A percentile compares a stretch with the other conserved stretches of the same genome.
These are phyloP conservation scores for Agrotis segetum DNA, from an alignment of 2,888 invertebrate genomes.

Conservation along the genomic window DNA sequence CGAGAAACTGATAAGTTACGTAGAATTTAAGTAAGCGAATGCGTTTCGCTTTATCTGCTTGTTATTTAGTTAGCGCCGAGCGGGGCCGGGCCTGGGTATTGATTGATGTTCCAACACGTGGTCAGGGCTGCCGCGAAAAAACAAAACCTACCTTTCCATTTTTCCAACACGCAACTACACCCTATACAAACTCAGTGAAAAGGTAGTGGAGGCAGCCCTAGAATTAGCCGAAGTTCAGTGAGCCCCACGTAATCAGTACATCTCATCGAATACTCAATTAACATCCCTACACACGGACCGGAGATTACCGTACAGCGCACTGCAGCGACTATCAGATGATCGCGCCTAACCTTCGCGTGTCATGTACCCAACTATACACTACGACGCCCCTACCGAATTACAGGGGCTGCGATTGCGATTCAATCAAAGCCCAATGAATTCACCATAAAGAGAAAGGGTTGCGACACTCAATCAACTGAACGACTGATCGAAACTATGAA, in stretches of 20 bases:
- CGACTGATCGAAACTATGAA: slow-evolving; percentile 60
- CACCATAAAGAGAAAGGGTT: slow-evolving; percentile 72
- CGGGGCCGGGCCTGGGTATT: slow-evolving; percentile 72
- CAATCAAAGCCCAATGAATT: slow-evolving; percentile 77
- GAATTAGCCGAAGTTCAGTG: slow-evolving; percentile 62
- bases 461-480: slow-evolving; percentile 68
- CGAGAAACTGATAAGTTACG: slow-evolving; percentile 67
- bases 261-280: slow-evolving; percentile 82
- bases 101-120: slow-evolving; percentile 80
- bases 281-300: slow-evolving; percentile 79
- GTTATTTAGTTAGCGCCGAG: slow-evolving; percentile 79
- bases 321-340: slow-evolving; percentile 75
- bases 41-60: slow-evolving; percentile 78
- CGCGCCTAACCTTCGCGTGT: slow-evolving; percentile 76
- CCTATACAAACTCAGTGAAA: slow-evolving; percentile 7
- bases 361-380: slow-evolving; percentile 66
- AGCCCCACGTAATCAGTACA: slow-evolving; percentile 76
- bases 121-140: slow-evolving; percentile 70
- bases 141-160: slow-evolving; percentile 25
- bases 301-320: slow-evolving; percentile 75
- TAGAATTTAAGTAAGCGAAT: slow-evolving; percentile 77
- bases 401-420: slow-evolving; percentile 77
- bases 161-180: slow-evolving; percentile 13
- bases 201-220: slow-evolving; percentile 48
- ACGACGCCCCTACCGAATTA: slow-evolving; percentile 72